Conservation (phyloP, 2,888 invertebrate species). For the Linnaemya vulpina region DNA sequence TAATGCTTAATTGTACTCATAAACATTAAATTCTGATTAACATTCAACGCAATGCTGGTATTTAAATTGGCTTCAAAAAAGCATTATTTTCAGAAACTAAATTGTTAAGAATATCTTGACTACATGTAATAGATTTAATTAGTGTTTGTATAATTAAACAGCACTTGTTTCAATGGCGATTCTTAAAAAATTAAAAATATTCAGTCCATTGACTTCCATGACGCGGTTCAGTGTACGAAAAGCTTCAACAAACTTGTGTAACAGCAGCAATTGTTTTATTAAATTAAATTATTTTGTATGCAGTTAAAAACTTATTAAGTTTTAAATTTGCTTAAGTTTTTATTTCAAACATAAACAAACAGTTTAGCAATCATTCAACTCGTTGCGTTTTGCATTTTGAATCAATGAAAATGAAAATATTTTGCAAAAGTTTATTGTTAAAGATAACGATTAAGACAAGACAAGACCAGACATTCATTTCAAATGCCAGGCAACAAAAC, state of each 20-base stretch:
- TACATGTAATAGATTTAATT: no score
- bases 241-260: neutral
- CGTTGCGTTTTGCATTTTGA: conserved; percentile 30
- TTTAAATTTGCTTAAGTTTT: neutral
- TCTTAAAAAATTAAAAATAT: neutral
- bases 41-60: no score
- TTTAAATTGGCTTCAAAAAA: no score
- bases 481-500: neutral
- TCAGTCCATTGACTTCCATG: neutral
- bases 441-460: conserved; percentile 17
- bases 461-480: no score
- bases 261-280: neutral
- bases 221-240: neutral
- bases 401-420: neutral
- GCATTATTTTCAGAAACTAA: no score
- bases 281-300: neutral
- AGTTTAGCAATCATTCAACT: conserved; percentile 21
- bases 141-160: neutral
- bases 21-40: no score
- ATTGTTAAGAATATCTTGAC: no score
- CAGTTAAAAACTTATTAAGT: neutral
- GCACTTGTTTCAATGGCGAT: neutral
- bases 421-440: conserved; percentile 5
- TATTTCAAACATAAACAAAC: neutral
- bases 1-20: no score